A percentile compares a stretch with the other conserved stretches of the same genome.
These are phyloP conservation scores for Troides helena DNA, from an alignment of 2,888 invertebrate genomes.

Conservation along the genomic window DNA sequence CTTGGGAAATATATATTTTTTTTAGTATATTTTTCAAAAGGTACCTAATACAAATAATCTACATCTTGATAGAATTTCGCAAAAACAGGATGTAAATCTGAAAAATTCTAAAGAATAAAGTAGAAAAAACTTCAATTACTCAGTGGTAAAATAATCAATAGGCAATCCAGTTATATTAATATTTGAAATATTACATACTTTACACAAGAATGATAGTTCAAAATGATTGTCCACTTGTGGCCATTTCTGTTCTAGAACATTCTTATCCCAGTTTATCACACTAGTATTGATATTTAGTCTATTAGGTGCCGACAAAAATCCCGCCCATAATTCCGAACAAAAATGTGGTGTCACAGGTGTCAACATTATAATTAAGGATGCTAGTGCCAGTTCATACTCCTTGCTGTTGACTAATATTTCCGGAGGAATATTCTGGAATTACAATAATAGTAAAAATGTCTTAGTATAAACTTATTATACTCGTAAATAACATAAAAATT, in stretches of 20 bases:
- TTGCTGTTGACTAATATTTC: conserved; percentile 82
- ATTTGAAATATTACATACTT: conserved; percentile 58
- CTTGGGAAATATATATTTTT: too few relatives aligned
- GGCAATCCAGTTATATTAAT: too few relatives aligned
- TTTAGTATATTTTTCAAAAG: too few relatives aligned
- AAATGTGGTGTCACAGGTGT: conserved; percentile 95
- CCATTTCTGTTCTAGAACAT: conserved; percentile 89
- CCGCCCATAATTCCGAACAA: conserved; percentile 94
- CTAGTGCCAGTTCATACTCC: conserved; percentile 89
- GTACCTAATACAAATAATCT: too few relatives aligned
- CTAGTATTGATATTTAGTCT: conserved; percentile 66
- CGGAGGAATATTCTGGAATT: conserved; percentile 77
- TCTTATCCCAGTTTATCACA: conserved; percentile 83
- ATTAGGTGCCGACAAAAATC: conserved; percentile 83
- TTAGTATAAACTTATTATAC: too few relatives aligned
- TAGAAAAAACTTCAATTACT: too few relatives aligned
- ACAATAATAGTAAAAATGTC: background rate
- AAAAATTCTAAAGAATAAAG: too few relatives aligned
- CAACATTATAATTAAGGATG: conserved; percentile 89
- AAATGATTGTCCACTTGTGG: conserved; percentile 86
- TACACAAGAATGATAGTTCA: conserved; percentile 82
- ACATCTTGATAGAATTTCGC: too few relatives aligned
- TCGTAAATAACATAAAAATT: too few relatives aligned
- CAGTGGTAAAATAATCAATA: too few relatives aligned
- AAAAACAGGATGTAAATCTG: too few relatives aligned